Conservation (phyloP, 2,888 invertebrate genomes). For the Rhimphoctona megacephalus region DNA sequence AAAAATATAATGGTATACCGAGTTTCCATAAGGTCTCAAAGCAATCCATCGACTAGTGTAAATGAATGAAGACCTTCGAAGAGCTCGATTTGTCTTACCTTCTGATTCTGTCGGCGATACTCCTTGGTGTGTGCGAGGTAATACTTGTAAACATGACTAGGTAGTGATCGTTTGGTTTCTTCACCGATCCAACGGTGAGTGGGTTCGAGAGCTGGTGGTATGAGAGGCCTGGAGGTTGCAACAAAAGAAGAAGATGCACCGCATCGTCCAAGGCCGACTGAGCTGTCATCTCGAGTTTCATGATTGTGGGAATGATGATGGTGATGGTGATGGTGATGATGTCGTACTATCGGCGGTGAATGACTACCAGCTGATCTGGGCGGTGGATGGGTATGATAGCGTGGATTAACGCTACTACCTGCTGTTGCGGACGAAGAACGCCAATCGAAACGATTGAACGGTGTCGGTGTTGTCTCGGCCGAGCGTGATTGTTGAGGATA, state of each 20-base stretch:
- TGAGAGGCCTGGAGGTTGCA: slow-evolving; percentile 48
- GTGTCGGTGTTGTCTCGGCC: slow-evolving; percentile 70
- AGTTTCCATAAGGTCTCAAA: neutral
- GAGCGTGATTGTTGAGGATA: slow-evolving; percentile 69
- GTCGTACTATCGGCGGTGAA: slow-evolving; percentile 51
- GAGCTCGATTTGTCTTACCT: slow-evolving; percentile 83
- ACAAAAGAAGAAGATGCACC: slow-evolving; percentile 50
- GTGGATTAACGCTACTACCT: slow-evolving; percentile 53
- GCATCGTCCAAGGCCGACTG: slow-evolving; percentile 36
- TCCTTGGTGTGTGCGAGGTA: slow-evolving; percentile 86
- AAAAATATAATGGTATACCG: neutral
- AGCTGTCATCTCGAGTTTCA: slow-evolving; percentile 55
- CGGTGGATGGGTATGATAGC: slow-evolving; percentile 74
- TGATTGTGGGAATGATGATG: slow-evolving; percentile 58
- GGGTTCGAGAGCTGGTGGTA: slow-evolving; percentile 80
- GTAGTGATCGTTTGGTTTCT: slow-evolving; percentile 88
- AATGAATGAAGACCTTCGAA: neutral
- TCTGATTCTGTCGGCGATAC: slow-evolving; percentile 82
- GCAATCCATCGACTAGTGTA: neutral
- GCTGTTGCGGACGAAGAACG: slow-evolving; percentile 67
- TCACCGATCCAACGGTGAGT: slow-evolving; percentile 88
- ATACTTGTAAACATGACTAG: slow-evolving; percentile 89
- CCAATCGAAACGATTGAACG: slow-evolving; percentile 72
- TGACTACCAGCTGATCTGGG: slow-evolving; percentile 63
- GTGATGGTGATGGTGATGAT: slow-evolving; percentile 62